Evolutionary conservation across 2,113 vertebrate species (phyloP), one percentile per base, ranked within the genome.

Genomic region (Stercorarius parasiticus): DNA sequence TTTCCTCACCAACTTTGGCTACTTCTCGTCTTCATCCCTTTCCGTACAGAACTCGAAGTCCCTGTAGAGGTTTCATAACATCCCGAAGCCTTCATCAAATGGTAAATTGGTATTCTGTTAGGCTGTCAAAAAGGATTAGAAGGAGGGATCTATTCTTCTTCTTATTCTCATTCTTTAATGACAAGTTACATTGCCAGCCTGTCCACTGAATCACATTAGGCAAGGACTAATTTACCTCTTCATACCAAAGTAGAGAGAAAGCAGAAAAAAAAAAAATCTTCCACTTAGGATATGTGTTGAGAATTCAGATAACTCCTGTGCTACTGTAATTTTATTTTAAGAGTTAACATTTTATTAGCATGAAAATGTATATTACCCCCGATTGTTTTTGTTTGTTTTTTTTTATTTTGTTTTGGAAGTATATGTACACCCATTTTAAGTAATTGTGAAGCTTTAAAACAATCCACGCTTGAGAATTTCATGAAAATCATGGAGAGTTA

Each of bases 81-180:
- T 96, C 85, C 92, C 81, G 82, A 93, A 97, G 92, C 88, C 92
- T 97, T 97, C 90, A 86, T 95, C 96, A 91, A 97, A 78, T 93
- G 88, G 94, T 95, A 93, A 92, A 94, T 96, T 96, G 94, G 79
- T 93, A 86, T 97, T 97, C 95, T 95, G 95, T 95, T 97, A 93
- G 88, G 80, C 86, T 93, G 96, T 95, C 91, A 92, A 79, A 93
- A 96, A 69, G 80, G 73, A 97, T 96, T 97, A 97, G 96, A 43
- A 92, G 77, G 83, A 97, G 76, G 93, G 40, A 94, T 93, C 91
- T 91, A 89, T 92, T 96, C 65, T 88, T 92, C 45, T 95, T 96
- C 14, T 96, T 94, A 17, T 78, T 97, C 86, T 92, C 65, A 84
- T 95, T 96, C 84, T 95, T 96, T 95, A 97, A 92, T 96, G 91